These are phyloP conservation scores for Xenopus laevis DNA, from an alignment of 2,113 vertebrate genomes.

Conservation along the genomic window DNA sequence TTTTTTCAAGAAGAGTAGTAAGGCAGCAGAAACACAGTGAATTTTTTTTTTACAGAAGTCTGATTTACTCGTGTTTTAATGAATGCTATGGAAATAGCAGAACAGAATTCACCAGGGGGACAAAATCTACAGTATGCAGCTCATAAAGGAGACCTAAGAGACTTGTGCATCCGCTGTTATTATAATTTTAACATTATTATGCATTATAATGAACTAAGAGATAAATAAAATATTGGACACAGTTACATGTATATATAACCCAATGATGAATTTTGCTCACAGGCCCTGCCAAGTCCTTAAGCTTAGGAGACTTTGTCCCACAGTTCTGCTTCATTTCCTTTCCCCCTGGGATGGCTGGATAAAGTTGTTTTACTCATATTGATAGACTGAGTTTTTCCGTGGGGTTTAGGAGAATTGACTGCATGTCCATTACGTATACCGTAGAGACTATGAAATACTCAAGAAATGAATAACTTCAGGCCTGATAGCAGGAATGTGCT, in stretches of 20 bases:
- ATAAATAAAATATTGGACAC: conserved; percentile 35
- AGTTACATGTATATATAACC: conserved; percentile 13
- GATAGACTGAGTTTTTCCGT: not conserved
- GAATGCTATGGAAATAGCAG: conserved; percentile 26
- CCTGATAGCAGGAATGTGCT: not conserved
- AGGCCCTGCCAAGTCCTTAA: conserved; percentile 11
- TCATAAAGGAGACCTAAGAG: conserved; percentile 31
- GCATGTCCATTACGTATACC: not conserved
- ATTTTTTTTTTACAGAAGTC: not conserved
- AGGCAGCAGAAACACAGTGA: not conserved
- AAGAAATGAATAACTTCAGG: not conserved
- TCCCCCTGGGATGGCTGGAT: not conserved
- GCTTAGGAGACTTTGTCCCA: conserved; percentile 30
- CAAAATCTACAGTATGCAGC: conserved; percentile 29
- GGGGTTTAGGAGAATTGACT: not conserved
- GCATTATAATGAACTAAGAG: conserved; percentile 39
- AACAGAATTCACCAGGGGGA: conserved; percentile 10
- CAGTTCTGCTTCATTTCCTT: conserved; percentile 20
- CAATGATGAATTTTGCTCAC: conserved; percentile 8
- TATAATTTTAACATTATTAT: conserved; percentile 40
- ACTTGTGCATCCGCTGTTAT: conserved; percentile 39
- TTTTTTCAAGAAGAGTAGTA: too few species aligned
- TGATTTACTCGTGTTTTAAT: conserved; percentile 34
- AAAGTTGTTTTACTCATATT: conserved; percentile 19
- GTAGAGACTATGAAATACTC: not conserved